phyloP scores from a whole-genome alignment of 2,888 invertebrate genomes.

The Synergus laeviventris region DNA sequence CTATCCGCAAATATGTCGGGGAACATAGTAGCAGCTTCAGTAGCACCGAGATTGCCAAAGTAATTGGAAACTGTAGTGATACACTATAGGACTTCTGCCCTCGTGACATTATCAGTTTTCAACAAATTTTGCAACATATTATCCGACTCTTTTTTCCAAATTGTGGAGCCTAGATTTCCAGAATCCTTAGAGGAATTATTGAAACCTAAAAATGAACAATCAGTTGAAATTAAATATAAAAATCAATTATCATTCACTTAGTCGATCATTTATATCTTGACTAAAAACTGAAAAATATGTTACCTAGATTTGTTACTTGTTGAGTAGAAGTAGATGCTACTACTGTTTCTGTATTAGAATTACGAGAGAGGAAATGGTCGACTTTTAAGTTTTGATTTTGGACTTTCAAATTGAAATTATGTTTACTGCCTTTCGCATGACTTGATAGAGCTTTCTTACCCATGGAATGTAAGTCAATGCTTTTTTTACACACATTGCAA shows the following conservation, averaged over 20 bases:
- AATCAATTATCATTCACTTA: too few species aligned
- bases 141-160: too few species aligned
- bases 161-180: too few species aligned
- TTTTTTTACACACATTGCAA: constrained; percentile 9
- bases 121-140: background rate
- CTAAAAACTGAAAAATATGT: background rate
- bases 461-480: constrained; percentile 24
- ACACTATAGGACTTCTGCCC: constrained; percentile 36
- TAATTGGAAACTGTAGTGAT: constrained; percentile 5
- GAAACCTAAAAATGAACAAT: too few species aligned
- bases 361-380: background rate
- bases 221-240: too few species aligned
- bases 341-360: background rate
- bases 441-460: constrained; percentile 10
- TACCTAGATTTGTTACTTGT: background rate
- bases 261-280: too few species aligned
- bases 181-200: too few species aligned
- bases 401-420: background rate
- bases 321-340: background rate
- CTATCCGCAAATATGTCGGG: constrained; percentile 40
- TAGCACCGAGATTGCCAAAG: constrained; percentile 31
- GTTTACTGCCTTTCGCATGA: constrained; percentile 25
- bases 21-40: constrained; percentile 25
- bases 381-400: background rate
- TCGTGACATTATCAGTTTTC: constrained; percentile 11